Conservation (phyloP, 2,888 invertebrate genomes). For the Oscheius sp. region DNA sequence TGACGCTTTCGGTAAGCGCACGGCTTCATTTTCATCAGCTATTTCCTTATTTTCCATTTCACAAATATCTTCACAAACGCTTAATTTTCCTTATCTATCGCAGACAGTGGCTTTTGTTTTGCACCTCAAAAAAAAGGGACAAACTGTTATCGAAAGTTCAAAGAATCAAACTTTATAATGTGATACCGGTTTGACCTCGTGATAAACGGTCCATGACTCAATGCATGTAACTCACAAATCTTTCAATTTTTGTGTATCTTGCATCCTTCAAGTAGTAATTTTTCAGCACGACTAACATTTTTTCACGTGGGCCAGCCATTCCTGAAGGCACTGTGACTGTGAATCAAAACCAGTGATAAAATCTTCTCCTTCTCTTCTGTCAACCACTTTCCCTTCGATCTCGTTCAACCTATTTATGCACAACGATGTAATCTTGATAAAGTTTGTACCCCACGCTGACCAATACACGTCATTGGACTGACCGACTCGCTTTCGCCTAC, state of each 20-base stretch:
- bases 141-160: too few species aligned
- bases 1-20: conserved; percentile 25
- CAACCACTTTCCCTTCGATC: too few species aligned
- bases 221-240: too few species aligned
- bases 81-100: conserved; percentile 10
- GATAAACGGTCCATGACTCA: too few species aligned
- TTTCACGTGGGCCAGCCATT: background rate
- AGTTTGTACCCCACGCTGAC: background rate
- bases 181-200: too few species aligned
- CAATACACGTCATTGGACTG: background rate
- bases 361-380: background rate
- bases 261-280: background rate
- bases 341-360: background rate
- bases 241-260: too few species aligned
- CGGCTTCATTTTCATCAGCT: conserved; percentile 11
- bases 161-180: too few species aligned
- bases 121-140: too few species aligned
- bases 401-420: background rate
- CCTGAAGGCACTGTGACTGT: background rate
- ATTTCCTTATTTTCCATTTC: background rate
- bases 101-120: conserved; percentile 14
- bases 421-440: conserved; percentile 4
- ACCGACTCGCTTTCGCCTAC: conserved; percentile 17
- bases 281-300: conserved; percentile 15
- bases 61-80: background rate